These are phyloP conservation scores for Plectus sambesii DNA, from an alignment of 1,140 invertebrate species.

Conservation along the genomic window DNA sequence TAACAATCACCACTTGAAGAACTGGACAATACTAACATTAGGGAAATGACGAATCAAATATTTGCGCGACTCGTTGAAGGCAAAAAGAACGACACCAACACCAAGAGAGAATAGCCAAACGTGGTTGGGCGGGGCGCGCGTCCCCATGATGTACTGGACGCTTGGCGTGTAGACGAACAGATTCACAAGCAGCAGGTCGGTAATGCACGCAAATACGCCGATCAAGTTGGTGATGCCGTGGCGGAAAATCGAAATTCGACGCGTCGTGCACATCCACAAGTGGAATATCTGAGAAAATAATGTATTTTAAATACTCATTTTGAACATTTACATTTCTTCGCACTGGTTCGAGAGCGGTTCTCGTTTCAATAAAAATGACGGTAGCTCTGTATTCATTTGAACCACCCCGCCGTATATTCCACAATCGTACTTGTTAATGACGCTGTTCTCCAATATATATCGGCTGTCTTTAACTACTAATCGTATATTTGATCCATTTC, in stretches of 20 bases:
- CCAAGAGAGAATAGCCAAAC: slow-evolving; percentile 22
- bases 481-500: too few relatives aligned
- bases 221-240: slow-evolving; percentile 28
- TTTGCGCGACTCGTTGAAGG: slow-evolving; percentile 29
- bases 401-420: too few relatives aligned
- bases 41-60: slow-evolving; percentile 31
- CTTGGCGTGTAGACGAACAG: slow-evolving; percentile 36
- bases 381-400: too few relatives aligned
- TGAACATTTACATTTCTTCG: too few relatives aligned
- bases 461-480: too few relatives aligned
- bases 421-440: too few relatives aligned
- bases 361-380: too few relatives aligned
- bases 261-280: slow-evolving; percentile 24
- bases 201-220: slow-evolving; percentile 39
- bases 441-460: too few relatives aligned
- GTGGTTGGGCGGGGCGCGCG: slow-evolving; percentile 23
- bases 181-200: slow-evolving; percentile 41
- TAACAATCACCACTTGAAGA: slow-evolving; percentile 42
- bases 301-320: neutral
- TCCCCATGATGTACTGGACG: slow-evolving; percentile 45
- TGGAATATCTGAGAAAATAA: slow-evolving; percentile 32
- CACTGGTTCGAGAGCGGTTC: too few relatives aligned
- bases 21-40: slow-evolving; percentile 29
- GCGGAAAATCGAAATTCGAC: slow-evolving; percentile 19
- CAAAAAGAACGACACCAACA: slow-evolving; percentile 23